Conservation (phyloP, 2,888 invertebrate genomes). For the Galeruca laticollis region DNA sequence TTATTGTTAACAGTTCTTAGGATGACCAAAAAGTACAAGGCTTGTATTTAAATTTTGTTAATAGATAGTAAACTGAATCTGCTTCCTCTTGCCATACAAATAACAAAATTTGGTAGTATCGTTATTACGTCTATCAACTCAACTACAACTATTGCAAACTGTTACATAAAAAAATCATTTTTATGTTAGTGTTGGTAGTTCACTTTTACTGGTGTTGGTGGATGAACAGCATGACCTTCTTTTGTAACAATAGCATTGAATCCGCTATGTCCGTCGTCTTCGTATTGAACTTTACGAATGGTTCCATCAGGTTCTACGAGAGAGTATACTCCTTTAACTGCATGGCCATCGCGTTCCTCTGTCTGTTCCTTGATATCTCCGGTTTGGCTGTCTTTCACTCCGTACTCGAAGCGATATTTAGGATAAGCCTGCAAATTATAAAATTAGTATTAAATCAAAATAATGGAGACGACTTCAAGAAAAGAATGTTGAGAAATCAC, state of each 20-base stretch:
- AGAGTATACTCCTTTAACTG: slow-evolving; percentile 79
- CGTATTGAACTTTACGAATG: slow-evolving; percentile 75
- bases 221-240: slow-evolving; percentile 71
- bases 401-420: slow-evolving; percentile 78
- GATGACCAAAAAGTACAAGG: no score
- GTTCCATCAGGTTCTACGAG: slow-evolving; percentile 76
- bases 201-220: slow-evolving; percentile 53
- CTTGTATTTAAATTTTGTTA: no score
- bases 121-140: neutral
- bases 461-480: neutral
- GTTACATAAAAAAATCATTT: neutral
- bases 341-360: slow-evolving; percentile 78
- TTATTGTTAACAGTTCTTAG: no score
- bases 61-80: no score
- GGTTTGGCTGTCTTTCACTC: slow-evolving; percentile 78
- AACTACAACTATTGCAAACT: neutral
- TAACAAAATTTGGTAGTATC: neutral
- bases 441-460: neutral
- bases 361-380: slow-evolving; percentile 80
- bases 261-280: slow-evolving; percentile 71
- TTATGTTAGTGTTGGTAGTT: slow-evolving; percentile 32
- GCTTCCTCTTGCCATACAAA: neutral
- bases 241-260: slow-evolving; percentile 74
- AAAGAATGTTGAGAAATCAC: no score
- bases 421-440: slow-evolving; percentile 71